Conservation (phyloP, 2,888 invertebrate genomes). For the Cephus pulcher region DNA sequence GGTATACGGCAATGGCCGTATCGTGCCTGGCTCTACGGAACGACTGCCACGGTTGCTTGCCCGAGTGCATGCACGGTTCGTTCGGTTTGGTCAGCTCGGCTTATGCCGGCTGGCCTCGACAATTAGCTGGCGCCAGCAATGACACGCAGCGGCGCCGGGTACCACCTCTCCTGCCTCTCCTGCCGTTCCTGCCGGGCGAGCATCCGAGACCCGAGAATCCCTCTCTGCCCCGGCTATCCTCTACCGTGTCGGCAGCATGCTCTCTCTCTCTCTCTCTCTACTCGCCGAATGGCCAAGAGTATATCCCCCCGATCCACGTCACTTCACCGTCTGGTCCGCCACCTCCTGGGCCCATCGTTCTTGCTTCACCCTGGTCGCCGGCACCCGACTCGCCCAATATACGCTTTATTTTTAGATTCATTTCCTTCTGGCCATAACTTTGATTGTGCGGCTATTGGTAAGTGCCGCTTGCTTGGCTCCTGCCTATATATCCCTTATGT, state of each 20-base stretch:
- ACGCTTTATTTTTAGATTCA: constrained; percentile 58
- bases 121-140: constrained; percentile 64
- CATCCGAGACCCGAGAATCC: constrained; percentile 23
- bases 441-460: constrained; percentile 44
- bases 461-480: constrained; percentile 25
- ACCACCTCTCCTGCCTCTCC: constrained; percentile 31
- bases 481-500: neutral
- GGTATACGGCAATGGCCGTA: neutral
- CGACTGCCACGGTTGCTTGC: neutral
- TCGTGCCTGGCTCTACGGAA: neutral
- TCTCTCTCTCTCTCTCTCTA: constrained; percentile 11
- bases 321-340: constrained; percentile 25
- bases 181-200: constrained; percentile 23
- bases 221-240: neutral
- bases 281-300: constrained; percentile 11
- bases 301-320: constrained; percentile 14
- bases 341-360: constrained; percentile 20
- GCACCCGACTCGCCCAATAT: constrained; percentile 52
- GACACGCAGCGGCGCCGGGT: constrained; percentile 61
- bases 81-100: constrained; percentile 51
- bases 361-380: constrained; percentile 25
- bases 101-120: constrained; percentile 62
- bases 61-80: constrained; percentile 32
- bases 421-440: constrained; percentile 52
- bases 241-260: neutral